Percentiles rank a stretch among this genome's conserved stretches.
Evolutionary conservation across 1,140 invertebrate species (phyloP).

Genomic region (Brachystomella parvula): DNA sequence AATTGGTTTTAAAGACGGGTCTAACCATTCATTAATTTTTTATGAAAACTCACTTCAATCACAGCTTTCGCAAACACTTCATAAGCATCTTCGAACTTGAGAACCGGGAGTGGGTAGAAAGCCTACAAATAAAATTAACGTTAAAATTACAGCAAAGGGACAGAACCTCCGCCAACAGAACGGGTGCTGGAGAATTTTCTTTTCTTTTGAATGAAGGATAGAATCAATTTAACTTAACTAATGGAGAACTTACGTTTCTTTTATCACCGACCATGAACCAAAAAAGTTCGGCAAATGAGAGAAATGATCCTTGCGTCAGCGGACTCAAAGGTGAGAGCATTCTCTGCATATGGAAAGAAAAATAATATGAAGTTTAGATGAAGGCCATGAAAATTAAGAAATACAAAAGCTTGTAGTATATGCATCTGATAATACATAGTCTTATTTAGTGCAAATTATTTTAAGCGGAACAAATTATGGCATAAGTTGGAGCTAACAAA

Average conservation of each 20-base stretch:
- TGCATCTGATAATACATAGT: neutral
- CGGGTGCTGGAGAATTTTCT: no score
- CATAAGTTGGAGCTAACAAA: no score
- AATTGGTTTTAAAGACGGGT: neutral
- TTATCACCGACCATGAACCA: constrained; percentile 82
- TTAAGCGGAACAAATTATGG: no score
- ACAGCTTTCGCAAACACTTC: constrained; percentile 70
- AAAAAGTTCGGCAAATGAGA: constrained; percentile 91
- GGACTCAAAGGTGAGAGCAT: constrained; percentile 87
- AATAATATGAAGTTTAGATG: neutral
- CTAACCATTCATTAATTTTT: neutral
- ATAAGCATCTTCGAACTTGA: constrained; percentile 70
- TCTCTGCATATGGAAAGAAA: constrained; percentile 43
- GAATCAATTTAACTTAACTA: no score
- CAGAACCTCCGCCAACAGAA: no score
- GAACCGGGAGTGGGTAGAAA: constrained; percentile 57
- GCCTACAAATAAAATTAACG: no score
- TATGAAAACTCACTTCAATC: constrained; percentile 53
- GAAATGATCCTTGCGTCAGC: constrained; percentile 85
- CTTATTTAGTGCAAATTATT: no score
- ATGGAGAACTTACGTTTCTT: no score
- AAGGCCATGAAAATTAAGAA: no score
- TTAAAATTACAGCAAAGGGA: no score
- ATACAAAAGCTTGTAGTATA: neutral
- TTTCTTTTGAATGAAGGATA: no score